Conservation (phyloP, 2,888 invertebrate genomes). For the Melanostoma mellinum region DNA sequence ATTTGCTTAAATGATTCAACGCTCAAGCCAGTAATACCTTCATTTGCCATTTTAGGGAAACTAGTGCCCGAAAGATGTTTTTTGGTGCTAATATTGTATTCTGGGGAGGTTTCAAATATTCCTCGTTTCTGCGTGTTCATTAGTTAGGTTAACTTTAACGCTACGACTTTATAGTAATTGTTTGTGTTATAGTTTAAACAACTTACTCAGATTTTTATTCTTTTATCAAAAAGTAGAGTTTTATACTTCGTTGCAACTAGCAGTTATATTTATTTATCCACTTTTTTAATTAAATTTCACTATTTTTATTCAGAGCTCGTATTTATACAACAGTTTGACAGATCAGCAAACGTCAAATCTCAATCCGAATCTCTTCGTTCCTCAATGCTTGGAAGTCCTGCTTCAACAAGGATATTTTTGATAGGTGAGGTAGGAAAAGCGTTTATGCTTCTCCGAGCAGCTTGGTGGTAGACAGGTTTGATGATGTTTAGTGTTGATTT, state of each 20-base stretch:
- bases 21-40: no score
- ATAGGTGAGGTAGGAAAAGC: constrained; percentile 25
- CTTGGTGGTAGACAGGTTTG: neutral
- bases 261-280: neutral
- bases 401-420: constrained; percentile 14
- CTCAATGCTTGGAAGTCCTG: constrained; percentile 11
- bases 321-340: neutral
- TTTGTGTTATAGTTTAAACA: neutral
- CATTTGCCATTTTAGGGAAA: no score
- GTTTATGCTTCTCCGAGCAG: constrained; percentile 28
- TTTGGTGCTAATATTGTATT: neutral
- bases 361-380: constrained; percentile 18
- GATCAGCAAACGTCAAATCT: no score
- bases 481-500: neutral
- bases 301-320: neutral
- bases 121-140: neutral
- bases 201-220: constrained; percentile 7
- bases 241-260: neutral
- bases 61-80: neutral
- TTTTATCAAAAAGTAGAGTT: neutral
- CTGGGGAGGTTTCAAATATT: constrained; percentile 4
- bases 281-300: neutral
- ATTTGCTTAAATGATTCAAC: neutral
- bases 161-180: no score
- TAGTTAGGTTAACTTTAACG: no score